Percentiles rank a stretch among this genome's conserved stretches.
phyloP scores from a whole-genome alignment of 2,113 vertebrate species.

The Anolis carolinensis region DNA sequence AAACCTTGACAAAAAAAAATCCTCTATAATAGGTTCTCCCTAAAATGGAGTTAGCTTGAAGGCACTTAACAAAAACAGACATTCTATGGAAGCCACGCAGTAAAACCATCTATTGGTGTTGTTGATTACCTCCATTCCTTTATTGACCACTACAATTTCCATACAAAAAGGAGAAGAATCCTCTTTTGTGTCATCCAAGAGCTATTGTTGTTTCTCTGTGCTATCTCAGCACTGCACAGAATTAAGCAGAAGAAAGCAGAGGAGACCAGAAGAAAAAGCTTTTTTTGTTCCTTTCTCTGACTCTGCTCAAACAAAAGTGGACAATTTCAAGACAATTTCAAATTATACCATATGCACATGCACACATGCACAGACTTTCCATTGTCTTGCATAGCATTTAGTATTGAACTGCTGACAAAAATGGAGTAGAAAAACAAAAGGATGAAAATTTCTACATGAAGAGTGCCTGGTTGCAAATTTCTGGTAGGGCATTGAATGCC shows the following conservation, averaged over 20 bases:
- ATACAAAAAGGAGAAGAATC: background rate
- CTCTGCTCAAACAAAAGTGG: conserved; percentile 1
- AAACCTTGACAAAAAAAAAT: too few relatives aligned
- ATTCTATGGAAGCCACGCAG: background rate
- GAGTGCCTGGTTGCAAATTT: background rate
- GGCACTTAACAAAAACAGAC: too few relatives aligned
- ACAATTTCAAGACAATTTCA: conserved; percentile 9
- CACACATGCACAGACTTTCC: background rate
- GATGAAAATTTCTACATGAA: background rate
- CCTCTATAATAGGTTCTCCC: too few relatives aligned
- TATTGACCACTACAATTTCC: background rate
- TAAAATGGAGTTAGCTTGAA: too few relatives aligned
- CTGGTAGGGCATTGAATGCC: background rate
- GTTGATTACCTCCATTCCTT: background rate
- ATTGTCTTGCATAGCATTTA: background rate
- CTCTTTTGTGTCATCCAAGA: background rate
- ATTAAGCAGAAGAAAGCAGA: background rate
- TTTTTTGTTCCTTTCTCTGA: background rate
- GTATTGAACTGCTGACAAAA: background rate
- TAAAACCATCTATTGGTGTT: conserved; percentile 1
- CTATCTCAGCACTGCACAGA: background rate
- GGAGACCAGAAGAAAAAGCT: background rate
- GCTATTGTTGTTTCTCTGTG: conserved; percentile 4
- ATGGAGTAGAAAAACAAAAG: background rate
- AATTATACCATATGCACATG: background rate